Evolutionary conservation across 2,113 vertebrate genomes (phyloP), one percentile per base, ranked within the genome.

Genomic region (Orientallactaga bullata): DNA sequence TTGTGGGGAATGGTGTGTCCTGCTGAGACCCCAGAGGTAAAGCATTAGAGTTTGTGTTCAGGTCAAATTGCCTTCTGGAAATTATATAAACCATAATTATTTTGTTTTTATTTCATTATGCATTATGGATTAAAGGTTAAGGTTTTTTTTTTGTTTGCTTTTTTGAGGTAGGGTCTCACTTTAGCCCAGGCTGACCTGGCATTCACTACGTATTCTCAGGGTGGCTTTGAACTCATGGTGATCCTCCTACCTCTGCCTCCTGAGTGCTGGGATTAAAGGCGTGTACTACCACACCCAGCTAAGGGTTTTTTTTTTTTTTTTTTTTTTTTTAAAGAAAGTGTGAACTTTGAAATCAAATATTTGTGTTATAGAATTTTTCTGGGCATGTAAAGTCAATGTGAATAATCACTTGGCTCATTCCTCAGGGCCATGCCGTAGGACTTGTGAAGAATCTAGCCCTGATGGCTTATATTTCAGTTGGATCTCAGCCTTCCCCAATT

Each of bases 401-500:
- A 71, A 5, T 96, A 82, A 95, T 83, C 88, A 26, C 7, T 78
- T 89, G 66, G 10, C 72, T 94, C 97, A 85, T 97, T 91, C 79
- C 28, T 8, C 97, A 99, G 99, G 99, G 99, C 77, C 99, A 99
- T 68, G 99, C 99, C 76, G 99, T 99, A n/a, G 99, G 99, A 78
- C 99, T 99, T 95, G 99, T 99, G 96, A 99, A 99, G 98, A 99
- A 99, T 97, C 94, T 99, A 92, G 99, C 99, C 4, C 97, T 99
- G 47, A 99, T 99, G 99, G 99, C 99, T 85, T 99, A 99, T 97
- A 99, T 99, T 98, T 99, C 99, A 90, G 99, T 99, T 96, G 99
- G 99, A 37, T 99, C 99, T 42, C 99, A 99, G 94, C 99, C 99
- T 0, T 99, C 99, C 3, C 99, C 99, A 76, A 99, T 99, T 98